These are phyloP conservation scores for Acropternis orthonyx DNA, from an alignment of 2,797 vertebrate species.

Conservation along the genomic window DNA sequence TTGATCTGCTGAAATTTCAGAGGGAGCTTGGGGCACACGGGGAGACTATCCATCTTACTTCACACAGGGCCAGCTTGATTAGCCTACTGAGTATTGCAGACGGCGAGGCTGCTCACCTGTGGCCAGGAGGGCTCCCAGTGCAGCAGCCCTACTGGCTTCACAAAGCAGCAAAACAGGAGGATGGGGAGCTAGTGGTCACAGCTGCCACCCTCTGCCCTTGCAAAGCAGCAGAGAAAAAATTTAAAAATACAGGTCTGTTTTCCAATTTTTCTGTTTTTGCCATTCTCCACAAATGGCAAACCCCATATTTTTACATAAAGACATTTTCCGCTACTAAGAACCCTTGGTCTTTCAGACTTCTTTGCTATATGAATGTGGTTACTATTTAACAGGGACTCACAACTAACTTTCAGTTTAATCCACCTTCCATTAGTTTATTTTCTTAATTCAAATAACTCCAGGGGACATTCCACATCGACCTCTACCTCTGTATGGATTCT, in stretches of 20 bases:
- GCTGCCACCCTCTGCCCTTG: conserved; percentile 45
- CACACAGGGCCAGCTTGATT: conserved; percentile 87
- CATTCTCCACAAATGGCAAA: not conserved
- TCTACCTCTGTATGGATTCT: not conserved
- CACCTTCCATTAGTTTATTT: not conserved
- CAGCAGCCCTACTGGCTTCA: conserved; percentile 81
- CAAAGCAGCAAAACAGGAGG: conserved; percentile 68
- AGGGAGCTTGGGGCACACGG: conserved; percentile 82
- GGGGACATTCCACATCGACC: not conserved
- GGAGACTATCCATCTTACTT: conserved; percentile 83
- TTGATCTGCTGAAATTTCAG: conserved; percentile 89
- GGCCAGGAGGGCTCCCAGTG: conserved; percentile 83
- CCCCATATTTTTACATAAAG: not conserved
- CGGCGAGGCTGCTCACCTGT: conserved; percentile 88
- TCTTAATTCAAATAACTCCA: not conserved
- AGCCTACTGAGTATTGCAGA: conserved; percentile 88
- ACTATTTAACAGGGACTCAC: not conserved
- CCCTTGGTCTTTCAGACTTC: not conserved
- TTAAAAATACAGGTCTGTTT: conserved; percentile 47
- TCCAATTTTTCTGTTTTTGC: not conserved
- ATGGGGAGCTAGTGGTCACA: conserved; percentile 54
- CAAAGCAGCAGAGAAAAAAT: not conserved
- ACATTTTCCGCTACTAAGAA: not conserved
- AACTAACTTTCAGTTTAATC: not conserved
- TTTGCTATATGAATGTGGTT: not conserved